These are phyloP conservation scores for Anolis sagrei DNA, from an alignment of 2,113 vertebrate genomes.

Conservation along the genomic window DNA sequence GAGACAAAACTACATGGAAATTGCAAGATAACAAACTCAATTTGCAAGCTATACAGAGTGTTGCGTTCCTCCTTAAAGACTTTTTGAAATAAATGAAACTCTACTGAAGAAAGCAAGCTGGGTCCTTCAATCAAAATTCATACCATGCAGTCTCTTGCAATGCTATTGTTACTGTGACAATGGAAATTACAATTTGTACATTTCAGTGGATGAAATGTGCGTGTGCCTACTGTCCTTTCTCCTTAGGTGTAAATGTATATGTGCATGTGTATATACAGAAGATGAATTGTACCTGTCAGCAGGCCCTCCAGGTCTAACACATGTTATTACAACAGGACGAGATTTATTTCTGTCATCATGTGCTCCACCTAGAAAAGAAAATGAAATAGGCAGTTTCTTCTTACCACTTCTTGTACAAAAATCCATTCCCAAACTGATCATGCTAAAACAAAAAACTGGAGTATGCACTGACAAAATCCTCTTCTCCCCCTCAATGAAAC, in stretches of 20 bases:
- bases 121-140: constrained; percentile 29
- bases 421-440: constrained; percentile 43
- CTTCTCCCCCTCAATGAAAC: constrained; percentile 28
- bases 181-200: constrained; percentile 30
- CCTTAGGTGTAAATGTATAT: not conserved
- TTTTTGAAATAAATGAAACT: not conserved
- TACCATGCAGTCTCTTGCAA: rapidly evolving
- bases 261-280: constrained; percentile 40
- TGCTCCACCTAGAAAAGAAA: constrained; percentile 85
- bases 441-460: constrained; percentile 30
- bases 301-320: constrained; percentile 92
- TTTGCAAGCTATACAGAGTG: not conserved
- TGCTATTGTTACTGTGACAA: constrained; percentile 15
- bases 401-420: constrained; percentile 43
- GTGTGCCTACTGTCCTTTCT: constrained; percentile 17
- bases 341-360: constrained; percentile 98
- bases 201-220: constrained; percentile 32
- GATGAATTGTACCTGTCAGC: constrained; percentile 90
- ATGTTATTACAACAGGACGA: constrained; percentile 95
- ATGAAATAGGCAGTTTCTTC: constrained; percentile 46
- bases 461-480: not conserved
- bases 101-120: not conserved
- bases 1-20: not conserved
- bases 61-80: not conserved
- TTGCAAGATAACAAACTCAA: not conserved